phyloP scores from a whole-genome alignment of 92 coral and sea anemone species.

The Porites evermanni region DNA sequence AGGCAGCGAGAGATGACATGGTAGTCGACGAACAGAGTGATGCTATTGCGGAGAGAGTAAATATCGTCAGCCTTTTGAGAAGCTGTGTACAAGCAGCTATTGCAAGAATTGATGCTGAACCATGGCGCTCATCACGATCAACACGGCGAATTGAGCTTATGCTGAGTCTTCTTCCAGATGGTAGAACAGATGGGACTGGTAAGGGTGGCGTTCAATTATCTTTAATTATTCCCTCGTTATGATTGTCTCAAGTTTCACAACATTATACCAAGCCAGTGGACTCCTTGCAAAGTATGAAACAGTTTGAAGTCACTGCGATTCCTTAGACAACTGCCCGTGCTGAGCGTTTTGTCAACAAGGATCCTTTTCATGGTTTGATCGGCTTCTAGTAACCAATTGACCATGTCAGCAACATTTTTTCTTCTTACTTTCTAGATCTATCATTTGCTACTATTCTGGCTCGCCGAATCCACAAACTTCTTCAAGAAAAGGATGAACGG shows the following conservation, averaged over 20 bases:
- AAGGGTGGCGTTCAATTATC: not conserved
- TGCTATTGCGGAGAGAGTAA: slow-evolving; percentile 35
- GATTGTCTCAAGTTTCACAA: not conserved
- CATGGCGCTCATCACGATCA: slow-evolving; percentile 63
- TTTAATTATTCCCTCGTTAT: not conserved
- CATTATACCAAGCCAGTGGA: too few relatives aligned
- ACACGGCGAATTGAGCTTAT: slow-evolving; percentile 85
- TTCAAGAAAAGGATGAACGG: slow-evolving; percentile 72
- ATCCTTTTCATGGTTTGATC: not conserved
- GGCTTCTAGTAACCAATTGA: not conserved
- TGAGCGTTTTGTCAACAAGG: not conserved
- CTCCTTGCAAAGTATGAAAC: not conserved
- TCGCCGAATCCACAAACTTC: slow-evolving; percentile 72
- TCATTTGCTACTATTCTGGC: slow-evolving; percentile 55
- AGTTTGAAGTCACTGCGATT: not conserved
- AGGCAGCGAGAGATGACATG: slow-evolving; percentile 43
- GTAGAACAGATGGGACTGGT: slow-evolving; percentile 52
- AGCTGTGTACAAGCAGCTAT: slow-evolving; percentile 89
- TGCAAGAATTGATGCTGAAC: slow-evolving; percentile 79
- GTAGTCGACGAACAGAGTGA: slow-evolving; percentile 52
- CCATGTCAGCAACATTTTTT: not conserved
- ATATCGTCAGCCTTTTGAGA: slow-evolving; percentile 67
- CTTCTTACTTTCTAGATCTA: slow-evolving; percentile 13
- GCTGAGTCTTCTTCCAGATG: slow-evolving; percentile 72
- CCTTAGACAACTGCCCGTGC: not conserved